Evolutionary conservation across 2,888 invertebrate species (phyloP), one percentile per base, ranked within the genome.

Genomic region (Drosophila mayaguana): DNA sequence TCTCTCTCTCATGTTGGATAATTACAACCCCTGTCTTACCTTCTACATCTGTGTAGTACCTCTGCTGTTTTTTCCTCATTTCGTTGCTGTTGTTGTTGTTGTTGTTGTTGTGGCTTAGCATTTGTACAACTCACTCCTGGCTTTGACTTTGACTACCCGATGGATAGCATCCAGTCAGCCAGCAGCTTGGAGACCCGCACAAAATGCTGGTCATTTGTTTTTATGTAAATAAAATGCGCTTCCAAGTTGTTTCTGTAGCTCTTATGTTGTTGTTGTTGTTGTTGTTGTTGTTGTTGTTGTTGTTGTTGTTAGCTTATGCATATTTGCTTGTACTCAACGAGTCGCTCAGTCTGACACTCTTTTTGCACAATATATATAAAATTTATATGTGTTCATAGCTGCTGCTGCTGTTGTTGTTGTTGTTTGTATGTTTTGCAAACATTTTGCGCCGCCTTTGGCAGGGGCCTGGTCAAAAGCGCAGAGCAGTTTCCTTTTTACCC

Each of bases 191-290:
- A 79, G 79, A 71, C 69, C 69, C 77, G 70, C 78, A 79, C 81
- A 88, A 85, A 85, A 83, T 85, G 84, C 84, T 85, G 84, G 84
- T 85, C 84, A 85, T 88, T 85, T 88, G 88, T 85, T 85, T 85
- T 88, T 85, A 85, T 85, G 84, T 88, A 85, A 85, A 85, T 85
- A 83, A 83, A 88, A 84, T 86, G 87, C 77, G 83, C 79, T 86
- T 76, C 71, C 71, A 75, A 83, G 74, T 84, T 82, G 78, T 72
- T 63, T 45, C 63, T 64, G 62, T 60, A 60, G n/a, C 12, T 60
- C 46, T 42, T 65, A 66, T 64, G 62, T 60, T 56, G n/a, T 9
- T 60, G 42, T 42, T 65, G 63, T n/a, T 61, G 70, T 64, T 55
- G 60, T 7, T 60, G 55, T 32, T 63, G 75, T 28, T 71, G 34